Percentiles rank a stretch among this genome's conserved stretches.
Conservation (phyloP, 2,113 vertebrate species). For the Gopherus flavomarginatus region DNA sequence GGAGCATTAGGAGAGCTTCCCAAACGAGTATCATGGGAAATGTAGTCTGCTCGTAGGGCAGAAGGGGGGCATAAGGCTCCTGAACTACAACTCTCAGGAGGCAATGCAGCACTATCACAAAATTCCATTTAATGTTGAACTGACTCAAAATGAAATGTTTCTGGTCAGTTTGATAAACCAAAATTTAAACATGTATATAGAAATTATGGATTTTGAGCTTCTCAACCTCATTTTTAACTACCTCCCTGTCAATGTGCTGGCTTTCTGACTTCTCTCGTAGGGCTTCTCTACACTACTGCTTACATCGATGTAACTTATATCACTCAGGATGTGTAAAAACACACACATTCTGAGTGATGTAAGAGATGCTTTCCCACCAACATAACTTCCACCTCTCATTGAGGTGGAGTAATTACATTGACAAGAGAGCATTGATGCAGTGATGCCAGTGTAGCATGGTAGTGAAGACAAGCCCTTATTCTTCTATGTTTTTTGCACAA, state of each 20-base stretch:
- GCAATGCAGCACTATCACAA: background rate
- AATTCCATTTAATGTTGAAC: background rate
- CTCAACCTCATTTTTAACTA: background rate
- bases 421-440: too few relatives aligned
- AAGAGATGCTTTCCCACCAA: too few relatives aligned
- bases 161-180: background rate
- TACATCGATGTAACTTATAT: too few relatives aligned
- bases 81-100: background rate
- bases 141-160: background rate
- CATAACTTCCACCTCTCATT: too few relatives aligned
- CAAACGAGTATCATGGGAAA: background rate
- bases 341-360: too few relatives aligned
- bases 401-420: too few relatives aligned
- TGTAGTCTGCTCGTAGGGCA: background rate
- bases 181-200: background rate
- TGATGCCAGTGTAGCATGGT: too few relatives aligned
- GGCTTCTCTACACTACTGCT: too few relatives aligned
- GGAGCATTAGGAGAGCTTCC: background rate
- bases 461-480: too few relatives aligned
- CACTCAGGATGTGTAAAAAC: too few relatives aligned
- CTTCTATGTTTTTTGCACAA: background rate
- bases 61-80: background rate
- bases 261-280: background rate
- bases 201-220: background rate
- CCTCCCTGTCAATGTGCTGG: background rate